phyloP scores from a whole-genome alignment of 1,140 invertebrate species.

The Lepidotrigona ventralis region DNA sequence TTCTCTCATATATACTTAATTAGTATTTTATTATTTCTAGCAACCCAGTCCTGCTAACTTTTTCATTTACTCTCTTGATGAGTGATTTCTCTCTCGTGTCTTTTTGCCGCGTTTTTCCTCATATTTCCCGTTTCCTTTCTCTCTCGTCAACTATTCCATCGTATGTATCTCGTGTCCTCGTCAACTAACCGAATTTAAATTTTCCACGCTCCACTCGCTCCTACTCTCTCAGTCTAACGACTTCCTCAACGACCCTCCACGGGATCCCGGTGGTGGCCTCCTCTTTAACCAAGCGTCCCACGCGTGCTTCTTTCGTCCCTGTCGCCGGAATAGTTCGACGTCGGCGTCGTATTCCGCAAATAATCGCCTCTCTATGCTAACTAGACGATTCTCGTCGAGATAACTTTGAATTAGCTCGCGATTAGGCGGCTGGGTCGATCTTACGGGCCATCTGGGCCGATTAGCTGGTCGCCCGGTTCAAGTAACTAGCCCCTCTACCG shows the following conservation, averaged over 20 bases:
- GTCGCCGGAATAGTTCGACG: slow-evolving; percentile 50
- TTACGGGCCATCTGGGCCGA: neutral
- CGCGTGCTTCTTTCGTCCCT: neutral
- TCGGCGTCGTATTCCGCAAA: slow-evolving; percentile 36
- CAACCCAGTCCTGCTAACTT: too few relatives aligned
- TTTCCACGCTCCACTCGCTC: slow-evolving; percentile 62
- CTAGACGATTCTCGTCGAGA: slow-evolving; percentile 37
- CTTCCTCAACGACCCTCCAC: slow-evolving; percentile 70
- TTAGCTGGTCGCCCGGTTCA: neutral
- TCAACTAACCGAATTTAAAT: slow-evolving; percentile 71
- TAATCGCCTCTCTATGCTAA: slow-evolving; percentile 48
- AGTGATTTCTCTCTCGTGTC: too few relatives aligned
- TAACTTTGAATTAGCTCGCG: slow-evolving; percentile 55
- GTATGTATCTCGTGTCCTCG: neutral
- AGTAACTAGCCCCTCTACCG: too few relatives aligned
- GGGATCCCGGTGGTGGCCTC: slow-evolving; percentile 38
- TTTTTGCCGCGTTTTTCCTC: too few relatives aligned
- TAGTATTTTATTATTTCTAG: too few relatives aligned
- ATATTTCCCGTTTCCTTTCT: too few relatives aligned
- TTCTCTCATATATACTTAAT: too few relatives aligned
- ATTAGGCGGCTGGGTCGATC: slow-evolving; percentile 23
- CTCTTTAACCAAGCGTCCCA: slow-evolving; percentile 4
- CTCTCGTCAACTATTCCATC: too few relatives aligned
- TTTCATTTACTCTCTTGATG: too few relatives aligned
- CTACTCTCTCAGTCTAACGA: slow-evolving; percentile 61